These are phyloP conservation scores for Acromyrmex heyeri DNA, from an alignment of 1,140 invertebrate genomes.

Conservation along the genomic window DNA sequence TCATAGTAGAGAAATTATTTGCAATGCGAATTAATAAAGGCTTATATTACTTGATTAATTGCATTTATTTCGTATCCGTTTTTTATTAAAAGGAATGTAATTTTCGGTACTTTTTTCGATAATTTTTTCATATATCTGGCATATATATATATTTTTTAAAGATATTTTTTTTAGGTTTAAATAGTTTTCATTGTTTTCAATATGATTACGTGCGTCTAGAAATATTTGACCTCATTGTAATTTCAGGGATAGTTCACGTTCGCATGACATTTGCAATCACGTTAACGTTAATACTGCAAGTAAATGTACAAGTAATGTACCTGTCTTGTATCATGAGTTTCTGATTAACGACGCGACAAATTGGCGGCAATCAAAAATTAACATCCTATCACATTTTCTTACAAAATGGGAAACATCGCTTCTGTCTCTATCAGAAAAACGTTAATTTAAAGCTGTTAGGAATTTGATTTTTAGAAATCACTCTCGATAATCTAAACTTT, in stretches of 20 bases:
- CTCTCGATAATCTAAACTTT: neutral
- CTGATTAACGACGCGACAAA: conserved; percentile 17
- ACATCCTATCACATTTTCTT: conserved; percentile 4
- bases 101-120: too few species aligned
- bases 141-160: too few species aligned
- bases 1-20: too few species aligned
- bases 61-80: too few species aligned
- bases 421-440: neutral
- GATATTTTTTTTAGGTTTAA: too few species aligned
- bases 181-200: too few species aligned
- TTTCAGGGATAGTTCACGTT: conserved; percentile 37
- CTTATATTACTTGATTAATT: too few species aligned
- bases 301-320: neutral
- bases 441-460: neutral
- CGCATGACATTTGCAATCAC: conserved; percentile 48
- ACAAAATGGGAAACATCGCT: neutral
- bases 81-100: too few species aligned
- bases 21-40: too few species aligned
- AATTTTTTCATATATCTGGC: too few species aligned
- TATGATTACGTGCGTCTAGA: too few species aligned
- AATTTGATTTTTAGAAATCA: neutral
- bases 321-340: neutral
- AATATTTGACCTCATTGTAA: neutral
- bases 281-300: neutral
- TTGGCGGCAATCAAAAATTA: neutral